phyloP scores from a whole-genome alignment of 2,888 invertebrate species.

The Gerris lacustris region DNA sequence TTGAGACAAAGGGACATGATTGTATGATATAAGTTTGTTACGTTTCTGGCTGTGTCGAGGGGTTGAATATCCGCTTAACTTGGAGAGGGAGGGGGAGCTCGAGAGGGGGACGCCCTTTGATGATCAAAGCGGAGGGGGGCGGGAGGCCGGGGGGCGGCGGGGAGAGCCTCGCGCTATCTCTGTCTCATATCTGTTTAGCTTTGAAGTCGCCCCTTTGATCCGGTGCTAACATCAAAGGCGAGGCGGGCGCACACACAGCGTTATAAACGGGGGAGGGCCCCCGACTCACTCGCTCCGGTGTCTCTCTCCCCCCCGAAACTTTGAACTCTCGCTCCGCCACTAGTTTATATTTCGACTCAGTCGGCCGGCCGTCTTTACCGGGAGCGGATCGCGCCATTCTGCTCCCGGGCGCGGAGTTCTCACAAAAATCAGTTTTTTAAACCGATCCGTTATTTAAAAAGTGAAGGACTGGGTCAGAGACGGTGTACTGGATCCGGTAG shows the following conservation, averaged over 20 bases:
- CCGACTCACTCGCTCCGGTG: constrained; percentile 37
- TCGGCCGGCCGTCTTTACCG: constrained; percentile 29
- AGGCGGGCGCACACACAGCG: constrained; percentile 28
- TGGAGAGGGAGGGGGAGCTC: constrained; percentile 19
- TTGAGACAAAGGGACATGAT: constrained; percentile 29
- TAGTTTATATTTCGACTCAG: constrained; percentile 31
- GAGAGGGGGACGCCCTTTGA: constrained; percentile 24
- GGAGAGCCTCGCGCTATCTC: constrained; percentile 26
- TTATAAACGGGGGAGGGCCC: constrained; percentile 35
- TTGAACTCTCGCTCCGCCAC: constrained; percentile 29
- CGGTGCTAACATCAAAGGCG: constrained; percentile 28
- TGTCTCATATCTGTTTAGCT: constrained; percentile 30
- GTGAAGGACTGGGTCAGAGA: too few relatives aligned
- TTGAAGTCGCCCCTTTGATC: constrained; percentile 30
- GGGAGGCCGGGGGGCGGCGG: constrained; percentile 5
- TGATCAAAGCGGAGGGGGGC: constrained; percentile 26
- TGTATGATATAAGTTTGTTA: constrained; percentile 31
- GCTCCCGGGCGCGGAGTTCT: constrained; percentile 23
- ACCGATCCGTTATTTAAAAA: too few relatives aligned
- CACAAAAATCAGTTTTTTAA: constrained; percentile 20
- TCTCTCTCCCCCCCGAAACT: constrained; percentile 33
- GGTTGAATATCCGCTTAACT: constrained; percentile 34
- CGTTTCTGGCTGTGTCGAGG: constrained; percentile 35
- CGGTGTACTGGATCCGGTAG: too few relatives aligned
- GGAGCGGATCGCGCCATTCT: constrained; percentile 31